Evolutionary conservation across 2,797 vertebrate genomes (phyloP), one percentile per base, ranked within the genome.

Genomic region (Characodon lateralis): DNA sequence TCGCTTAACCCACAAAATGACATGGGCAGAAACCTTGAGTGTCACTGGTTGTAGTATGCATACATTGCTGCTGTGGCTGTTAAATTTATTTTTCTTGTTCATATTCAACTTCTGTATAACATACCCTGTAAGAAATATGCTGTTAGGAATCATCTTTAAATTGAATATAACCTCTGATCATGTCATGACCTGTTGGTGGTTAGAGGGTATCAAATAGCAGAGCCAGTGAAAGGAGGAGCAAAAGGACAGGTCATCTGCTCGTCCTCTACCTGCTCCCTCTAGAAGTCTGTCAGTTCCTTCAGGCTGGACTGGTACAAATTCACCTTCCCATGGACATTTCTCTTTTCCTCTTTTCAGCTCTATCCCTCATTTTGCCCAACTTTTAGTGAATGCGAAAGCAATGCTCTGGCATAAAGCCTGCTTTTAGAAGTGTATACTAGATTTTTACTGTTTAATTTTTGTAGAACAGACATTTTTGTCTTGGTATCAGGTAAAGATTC

Each of bases 201-300:
- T 16, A 53, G 80, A 78, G 55, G 76, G 73, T 70, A 74, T 68
- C 71, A 81, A 70, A 46, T 50, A 39, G 71, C 74, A 74, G 61
- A 71, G 65, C 39, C 22, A 80, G 55, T 72, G 71, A 71, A 56
- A 53, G 72, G 74, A 69, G 41, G 72, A 71, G 68, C 59, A 68
- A 73, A 84, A 31, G 73, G 79, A 71, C 76, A 48, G 50, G 80
- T 89, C 53, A 85, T 74, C 89, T 79, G 80, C 78, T 85, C 83
- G 84, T 75, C 73, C 84, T 77, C 78, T 70, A 76, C 39, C 75
- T 82, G 80, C 74, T 83, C 88, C 77, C 74, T 71, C 74, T 81
- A 79, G 63, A 92, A 92, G 83, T 93, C 85, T 94, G 90, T 94
- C 93, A 91, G 90, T 85, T 94, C 91, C 90, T 91, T 76, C 87